A percentile compares a stretch with the other conserved stretches of the same genome.
phyloP scores from a whole-genome alignment of 2,888 invertebrate genomes.

The Agonopterix subpropinquella region DNA sequence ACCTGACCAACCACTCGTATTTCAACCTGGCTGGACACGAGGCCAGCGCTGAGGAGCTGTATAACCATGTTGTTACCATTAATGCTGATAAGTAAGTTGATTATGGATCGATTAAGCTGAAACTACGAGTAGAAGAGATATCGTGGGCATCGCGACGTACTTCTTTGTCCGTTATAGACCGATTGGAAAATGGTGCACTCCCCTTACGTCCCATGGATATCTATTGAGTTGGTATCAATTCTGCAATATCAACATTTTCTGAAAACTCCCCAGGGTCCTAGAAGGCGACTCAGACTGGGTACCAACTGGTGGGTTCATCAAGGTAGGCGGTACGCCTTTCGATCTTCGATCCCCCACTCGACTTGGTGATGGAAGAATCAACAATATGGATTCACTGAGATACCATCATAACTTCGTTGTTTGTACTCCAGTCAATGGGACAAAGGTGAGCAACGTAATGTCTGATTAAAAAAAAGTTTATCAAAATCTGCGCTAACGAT shows the following conservation, averaged over 20 bases:
- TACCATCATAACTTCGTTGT: slow-evolving; percentile 78
- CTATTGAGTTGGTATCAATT: too few relatives aligned
- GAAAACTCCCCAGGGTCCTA: not conserved
- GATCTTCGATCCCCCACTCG: slow-evolving; percentile 77
- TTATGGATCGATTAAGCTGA: not conserved
- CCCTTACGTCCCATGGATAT: too few relatives aligned
- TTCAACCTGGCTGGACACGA: slow-evolving; percentile 89
- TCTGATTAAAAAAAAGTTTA: not conserved
- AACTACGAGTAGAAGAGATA: too few relatives aligned
- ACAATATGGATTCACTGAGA: slow-evolving; percentile 76
- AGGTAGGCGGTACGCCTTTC: slow-evolving; percentile 77
- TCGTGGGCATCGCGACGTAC: too few relatives aligned
- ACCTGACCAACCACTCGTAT: slow-evolving; percentile 90
- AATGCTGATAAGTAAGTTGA: slow-evolving; percentile 77
- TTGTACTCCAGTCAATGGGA: not conserved
- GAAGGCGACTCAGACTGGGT: slow-evolving; percentile 4
- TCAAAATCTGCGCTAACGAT: not conserved
- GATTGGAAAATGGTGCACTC: too few relatives aligned
- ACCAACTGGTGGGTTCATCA: slow-evolving; percentile 4
- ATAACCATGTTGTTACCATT: slow-evolving; percentile 77
- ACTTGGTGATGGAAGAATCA: slow-evolving; percentile 75
- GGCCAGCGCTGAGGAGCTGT: slow-evolving; percentile 72
- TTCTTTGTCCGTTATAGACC: too few relatives aligned
- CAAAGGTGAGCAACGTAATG: not conserved
- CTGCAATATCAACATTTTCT: too few relatives aligned